Percentiles rank a stretch among this genome's conserved stretches.
Conservation (phyloP, 2,113 vertebrate genomes). For the Vimba vimba region DNA sequence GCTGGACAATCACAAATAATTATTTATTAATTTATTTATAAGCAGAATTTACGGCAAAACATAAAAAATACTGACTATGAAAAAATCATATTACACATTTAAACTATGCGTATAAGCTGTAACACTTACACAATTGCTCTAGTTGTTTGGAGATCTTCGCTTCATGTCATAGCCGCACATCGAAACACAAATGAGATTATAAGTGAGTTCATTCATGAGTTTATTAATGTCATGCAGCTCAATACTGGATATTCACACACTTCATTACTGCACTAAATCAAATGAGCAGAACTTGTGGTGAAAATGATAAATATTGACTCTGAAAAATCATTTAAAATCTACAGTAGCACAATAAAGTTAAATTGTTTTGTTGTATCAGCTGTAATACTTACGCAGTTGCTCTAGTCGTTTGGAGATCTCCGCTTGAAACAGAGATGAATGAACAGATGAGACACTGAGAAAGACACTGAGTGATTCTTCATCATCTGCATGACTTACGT, state of each 20-base stretch:
- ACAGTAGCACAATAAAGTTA: background rate
- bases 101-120: no score
- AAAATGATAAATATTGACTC: background rate
- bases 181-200: no score
- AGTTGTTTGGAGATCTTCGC: no score
- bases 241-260: no score
- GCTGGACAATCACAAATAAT: background rate
- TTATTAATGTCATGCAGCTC: background rate
- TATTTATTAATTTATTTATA: background rate
- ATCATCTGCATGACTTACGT: background rate
- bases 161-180: no score
- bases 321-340: background rate
- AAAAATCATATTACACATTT: no score
- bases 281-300: background rate
- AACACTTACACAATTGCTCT: no score
- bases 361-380: background rate
- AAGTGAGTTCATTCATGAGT: background rate
- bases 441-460: background rate
- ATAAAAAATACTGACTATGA: no score
- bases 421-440: background rate
- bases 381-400: background rate
- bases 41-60: background rate
- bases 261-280: background rate
- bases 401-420: background rate
- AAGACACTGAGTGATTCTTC: background rate